A percentile compares a stretch with the other conserved stretches of the same genome.
phyloP scores from a whole-genome alignment of 2,888 invertebrate genomes.

The Polietes domitor region DNA sequence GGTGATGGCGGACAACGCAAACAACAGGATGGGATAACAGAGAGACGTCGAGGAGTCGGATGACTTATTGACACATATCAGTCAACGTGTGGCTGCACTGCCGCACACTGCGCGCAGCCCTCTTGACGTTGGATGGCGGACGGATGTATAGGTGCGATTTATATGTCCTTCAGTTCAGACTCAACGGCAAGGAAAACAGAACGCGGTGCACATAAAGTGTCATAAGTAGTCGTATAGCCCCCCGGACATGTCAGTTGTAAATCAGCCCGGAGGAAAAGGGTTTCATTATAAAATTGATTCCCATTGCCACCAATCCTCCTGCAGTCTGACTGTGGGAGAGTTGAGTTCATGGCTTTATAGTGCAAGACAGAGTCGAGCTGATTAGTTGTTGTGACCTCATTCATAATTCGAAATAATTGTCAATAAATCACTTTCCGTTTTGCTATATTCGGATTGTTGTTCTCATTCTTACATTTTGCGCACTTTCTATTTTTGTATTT shows the following conservation, averaged over 20 bases:
- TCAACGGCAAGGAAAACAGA: neutral
- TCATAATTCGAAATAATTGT: neutral
- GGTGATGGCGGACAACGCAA: neutral
- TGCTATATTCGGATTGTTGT: neutral
- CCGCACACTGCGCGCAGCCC: neutral
- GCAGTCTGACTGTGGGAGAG: too few relatives aligned
- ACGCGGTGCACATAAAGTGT: neutral
- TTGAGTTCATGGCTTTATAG: too few relatives aligned
- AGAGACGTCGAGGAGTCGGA: neutral
- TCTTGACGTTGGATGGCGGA: too few relatives aligned
- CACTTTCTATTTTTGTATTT: constrained; percentile 19
- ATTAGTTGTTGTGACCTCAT: neutral
- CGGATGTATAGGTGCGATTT: neutral
- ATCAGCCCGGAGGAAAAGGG: neutral
- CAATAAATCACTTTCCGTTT: neutral
- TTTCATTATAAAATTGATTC: neutral
- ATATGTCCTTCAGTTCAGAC: neutral
- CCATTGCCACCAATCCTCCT: too few relatives aligned
- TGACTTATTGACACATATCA: constrained; percentile 7
- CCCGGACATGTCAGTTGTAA: neutral
- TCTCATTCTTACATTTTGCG: constrained; percentile 16
- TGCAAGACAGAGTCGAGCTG: neutral
- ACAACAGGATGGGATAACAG: neutral
- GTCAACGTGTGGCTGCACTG: neutral
- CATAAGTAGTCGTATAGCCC: too few relatives aligned